Evolutionary conservation across 2,113 vertebrate species (phyloP), one percentile per base, ranked within the genome.

Genomic region (Himantopus leucocephalus): DNA sequence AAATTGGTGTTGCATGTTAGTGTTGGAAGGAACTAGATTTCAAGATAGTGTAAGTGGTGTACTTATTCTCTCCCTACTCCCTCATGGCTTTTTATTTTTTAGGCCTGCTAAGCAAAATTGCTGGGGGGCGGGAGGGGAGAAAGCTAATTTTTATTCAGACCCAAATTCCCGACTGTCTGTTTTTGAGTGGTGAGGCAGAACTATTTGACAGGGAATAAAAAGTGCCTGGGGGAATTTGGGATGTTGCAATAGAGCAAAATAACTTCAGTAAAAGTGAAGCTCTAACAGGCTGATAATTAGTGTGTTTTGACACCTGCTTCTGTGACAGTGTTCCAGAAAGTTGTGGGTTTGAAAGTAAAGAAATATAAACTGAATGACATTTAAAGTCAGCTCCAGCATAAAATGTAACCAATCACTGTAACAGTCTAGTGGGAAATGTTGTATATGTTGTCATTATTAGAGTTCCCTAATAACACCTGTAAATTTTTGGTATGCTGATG

Each of bases 181-280:
- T 94, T 95, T 62, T 82, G 48, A 90, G 41, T 59, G n/a, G 34
- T 37, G 62, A 85, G 64, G 62, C 77, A 75, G 60, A 92, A 92
- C 59, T 89, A 96, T 95, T 91, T 96, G 92, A 95, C 92, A 93
- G 62, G 90, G 58, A 93, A 58, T 95, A 79, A 90, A 62, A 96
- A 93, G 34, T 85, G 94, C 94, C 90, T 82, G 45, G 48, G 93
- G 96, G 66, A 72, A 93, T 85, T 75, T 23, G 10, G 60, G 62
- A 79, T 94, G 74, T 75, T 92, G 90, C n/a, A 81, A 14, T 27
- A 91, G 35, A 72, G 77, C 58, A 79, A 82, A 93, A 79, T 90
- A 37, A 64, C 66, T 87, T 82, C 76, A 78, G 80, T 77, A 68
- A 32, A 81, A 85, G 35, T 39, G 53, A 62, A 79, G 73, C 62